These are phyloP conservation scores for Pituophis catenifer DNA, from an alignment of 2,113 vertebrate genomes.

Conservation along the genomic window DNA sequence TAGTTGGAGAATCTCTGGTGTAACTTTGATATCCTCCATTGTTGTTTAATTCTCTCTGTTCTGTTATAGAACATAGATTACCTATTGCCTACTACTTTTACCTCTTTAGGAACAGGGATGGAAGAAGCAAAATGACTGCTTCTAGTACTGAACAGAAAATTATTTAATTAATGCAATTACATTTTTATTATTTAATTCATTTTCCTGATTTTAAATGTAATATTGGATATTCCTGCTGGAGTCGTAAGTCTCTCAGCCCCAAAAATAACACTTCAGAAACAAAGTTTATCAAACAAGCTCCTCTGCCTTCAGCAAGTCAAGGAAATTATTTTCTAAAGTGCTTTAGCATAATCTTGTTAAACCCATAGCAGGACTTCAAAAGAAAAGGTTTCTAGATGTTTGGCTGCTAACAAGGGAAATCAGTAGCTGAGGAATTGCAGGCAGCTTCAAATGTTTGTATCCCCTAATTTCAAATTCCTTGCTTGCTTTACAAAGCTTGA, in stretches of 20 bases:
- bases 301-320: slow-evolving; percentile 24
- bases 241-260: background rate
- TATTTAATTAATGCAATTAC: background rate
- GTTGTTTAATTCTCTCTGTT: background rate
- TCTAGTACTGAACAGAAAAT: background rate
- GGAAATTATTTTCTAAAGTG: slow-evolving; percentile 15
- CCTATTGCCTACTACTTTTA: background rate
- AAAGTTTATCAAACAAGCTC: slow-evolving; percentile 27
- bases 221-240: background rate
- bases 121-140: background rate
- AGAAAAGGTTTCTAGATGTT: slow-evolving; percentile 11
- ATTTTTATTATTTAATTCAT: background rate
- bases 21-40: background rate
- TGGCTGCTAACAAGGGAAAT: background rate
- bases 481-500: background rate
- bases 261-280: slow-evolving; percentile 16
- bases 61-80: background rate
- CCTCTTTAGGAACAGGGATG: background rate
- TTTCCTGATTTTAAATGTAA: background rate
- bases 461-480: slow-evolving; percentile 6
- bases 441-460: slow-evolving; percentile 7
- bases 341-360: slow-evolving; percentile 40
- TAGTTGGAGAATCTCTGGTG: background rate
- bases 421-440: background rate
- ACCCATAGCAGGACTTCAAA: background rate